These are phyloP conservation scores for Pterostichus niger DNA, from an alignment of 2,888 invertebrate species.

Conservation along the genomic window DNA sequence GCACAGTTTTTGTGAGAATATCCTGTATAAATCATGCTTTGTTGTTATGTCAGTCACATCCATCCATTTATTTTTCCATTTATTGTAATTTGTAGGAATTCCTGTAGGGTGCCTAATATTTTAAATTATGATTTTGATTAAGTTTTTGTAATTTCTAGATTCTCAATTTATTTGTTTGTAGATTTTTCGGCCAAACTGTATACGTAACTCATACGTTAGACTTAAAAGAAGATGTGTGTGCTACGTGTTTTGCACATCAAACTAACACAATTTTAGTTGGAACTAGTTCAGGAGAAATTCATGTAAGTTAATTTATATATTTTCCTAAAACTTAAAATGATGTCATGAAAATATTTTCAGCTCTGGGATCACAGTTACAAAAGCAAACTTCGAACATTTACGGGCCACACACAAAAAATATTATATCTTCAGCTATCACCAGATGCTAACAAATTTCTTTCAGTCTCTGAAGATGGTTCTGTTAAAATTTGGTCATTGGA, in stretches of 20 bases:
- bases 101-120: no score
- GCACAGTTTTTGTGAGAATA: no score
- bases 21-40: no score
- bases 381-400: constrained; percentile 78
- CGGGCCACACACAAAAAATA: constrained; percentile 77
- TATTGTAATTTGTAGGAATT: no score
- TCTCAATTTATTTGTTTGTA: constrained; percentile 70
- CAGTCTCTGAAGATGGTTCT: constrained; percentile 80
- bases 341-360: constrained; percentile 73
- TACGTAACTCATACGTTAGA: constrained; percentile 79
- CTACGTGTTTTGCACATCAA: constrained; percentile 80
- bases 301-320: constrained; percentile 72
- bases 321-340: background rate
- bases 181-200: constrained; percentile 78
- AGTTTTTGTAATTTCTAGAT: constrained; percentile 3
- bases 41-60: no score
- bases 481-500: constrained; percentile 82
- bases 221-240: constrained; percentile 79
- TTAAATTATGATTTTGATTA: background rate
- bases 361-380: constrained; percentile 81
- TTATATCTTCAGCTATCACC: constrained; percentile 79
- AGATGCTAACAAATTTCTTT: constrained; percentile 80
- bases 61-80: no score
- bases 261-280: constrained; percentile 78
- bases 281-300: constrained; percentile 77